A percentile compares a stretch with the other conserved stretches of the same genome.
Evolutionary conservation across 2,797 vertebrate genomes (phyloP).

Genomic region (Centroberyx gerrardi): DNA sequence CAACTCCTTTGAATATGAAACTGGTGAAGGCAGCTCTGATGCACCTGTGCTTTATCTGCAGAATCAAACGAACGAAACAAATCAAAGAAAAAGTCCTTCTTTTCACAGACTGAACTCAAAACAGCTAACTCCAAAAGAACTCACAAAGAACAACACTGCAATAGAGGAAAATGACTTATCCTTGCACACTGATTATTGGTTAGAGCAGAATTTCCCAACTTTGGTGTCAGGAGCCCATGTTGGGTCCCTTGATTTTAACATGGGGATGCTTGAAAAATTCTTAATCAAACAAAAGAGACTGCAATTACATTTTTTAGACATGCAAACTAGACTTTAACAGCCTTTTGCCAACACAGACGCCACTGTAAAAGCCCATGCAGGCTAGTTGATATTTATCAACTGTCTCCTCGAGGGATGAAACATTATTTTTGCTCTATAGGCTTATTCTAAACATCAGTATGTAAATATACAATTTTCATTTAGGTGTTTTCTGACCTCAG

Average conservation of each 20-base stretch:
- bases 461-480: too few relatives aligned
- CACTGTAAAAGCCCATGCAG: too few relatives aligned
- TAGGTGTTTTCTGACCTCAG: too few relatives aligned
- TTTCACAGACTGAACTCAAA: slow-evolving; percentile 13
- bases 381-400: too few relatives aligned
- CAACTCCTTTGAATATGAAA: slow-evolving; percentile 24
- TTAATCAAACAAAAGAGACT: too few relatives aligned
- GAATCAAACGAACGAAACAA: background rate
- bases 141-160: background rate
- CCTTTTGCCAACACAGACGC: too few relatives aligned
- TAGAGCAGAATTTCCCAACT: slow-evolving; percentile 3
- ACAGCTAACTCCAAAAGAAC: background rate
- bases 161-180: background rate
- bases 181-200: background rate
- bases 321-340: too few relatives aligned
- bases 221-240: background rate
- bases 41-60: too few relatives aligned
- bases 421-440: too few relatives aligned
- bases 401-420: too few relatives aligned
- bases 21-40: slow-evolving; percentile 3
- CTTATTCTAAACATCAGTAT: background rate
- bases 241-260: background rate
- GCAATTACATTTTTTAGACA: too few relatives aligned
- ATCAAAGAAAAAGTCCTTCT: background rate
- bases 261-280: background rate